Evolutionary conservation across 2,797 vertebrate species (phyloP), one percentile per base, ranked within the genome.

Genomic region (Craterocephalus amniculus): DNA sequence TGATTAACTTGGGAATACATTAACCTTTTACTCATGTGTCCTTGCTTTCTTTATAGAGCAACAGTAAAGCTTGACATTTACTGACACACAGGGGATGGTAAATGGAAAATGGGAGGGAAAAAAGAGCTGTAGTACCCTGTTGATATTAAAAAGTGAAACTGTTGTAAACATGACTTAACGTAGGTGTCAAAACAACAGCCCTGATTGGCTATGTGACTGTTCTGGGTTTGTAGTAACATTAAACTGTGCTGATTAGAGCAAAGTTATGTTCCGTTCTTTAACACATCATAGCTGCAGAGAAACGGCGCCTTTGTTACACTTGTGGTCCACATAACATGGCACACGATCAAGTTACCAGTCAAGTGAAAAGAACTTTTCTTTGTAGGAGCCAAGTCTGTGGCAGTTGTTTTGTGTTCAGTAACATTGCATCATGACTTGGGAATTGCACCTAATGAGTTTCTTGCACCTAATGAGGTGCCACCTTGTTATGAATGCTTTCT

Each of bases 21-120:
- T 90, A 88, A 92, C 86, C 88, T 93, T 92, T 92, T 80, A 81
- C 73, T 80, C 60, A 67, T 66, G 82, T 81, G 71, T 82, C 74
- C 67, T 78, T 77, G 72, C 63, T 69, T 68, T 74, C 49, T 74
- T 83, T 76, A 78, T 65, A 56, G 51, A 75, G 69, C 69, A 76
- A 79, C 78, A 78, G 79, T 77, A 85, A 82, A 81, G 87, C 79
- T 63, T 91, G 72, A 83, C 87, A 88, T 91, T 90, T 86, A 85
- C 87, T 85, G 79, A 76, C 59, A 64, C 60, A 64, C 60, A 49
- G 43, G 69, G 67, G 72, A 73, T 31, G 56, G 54, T 63, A 57
- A 79, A 63, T 11, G 36, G 24, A 55, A 51, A 35, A 34, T 61
- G 49, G 56, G 72, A 72, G 43, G 67, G 48, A 58, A 16, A 31